Evolutionary conservation across 1,140 invertebrate genomes (phyloP).

Genomic region (Drosophila obscura): DNA sequence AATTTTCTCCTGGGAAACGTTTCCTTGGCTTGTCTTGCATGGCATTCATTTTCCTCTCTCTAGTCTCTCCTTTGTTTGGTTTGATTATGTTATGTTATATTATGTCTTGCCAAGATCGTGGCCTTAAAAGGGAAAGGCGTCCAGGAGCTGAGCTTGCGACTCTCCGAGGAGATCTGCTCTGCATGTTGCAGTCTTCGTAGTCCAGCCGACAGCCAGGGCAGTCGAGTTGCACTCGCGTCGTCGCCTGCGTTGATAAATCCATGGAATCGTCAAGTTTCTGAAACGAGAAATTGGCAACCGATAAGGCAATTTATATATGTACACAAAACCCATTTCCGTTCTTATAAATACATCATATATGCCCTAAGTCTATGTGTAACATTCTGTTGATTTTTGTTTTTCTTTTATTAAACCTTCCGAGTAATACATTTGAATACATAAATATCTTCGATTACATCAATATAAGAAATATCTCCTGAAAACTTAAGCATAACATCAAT

Average conservation of each 20-base stretch:
- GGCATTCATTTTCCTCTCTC: slow-evolving; percentile 46
- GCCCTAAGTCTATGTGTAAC: not conserved
- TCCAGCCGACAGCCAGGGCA: too few relatives aligned
- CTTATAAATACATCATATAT: too few relatives aligned
- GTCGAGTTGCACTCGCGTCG: too few relatives aligned
- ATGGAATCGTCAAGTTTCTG: too few relatives aligned
- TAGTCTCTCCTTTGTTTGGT: slow-evolving; percentile 34
- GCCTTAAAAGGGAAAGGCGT: slow-evolving; percentile 17
- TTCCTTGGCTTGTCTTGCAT: slow-evolving; percentile 13
- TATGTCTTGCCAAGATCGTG: too few relatives aligned
- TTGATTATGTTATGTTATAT: not conserved
- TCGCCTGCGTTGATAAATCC: too few relatives aligned
- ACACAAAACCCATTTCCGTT: too few relatives aligned
- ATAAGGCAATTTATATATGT: too few relatives aligned
- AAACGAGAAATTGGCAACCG: too few relatives aligned
- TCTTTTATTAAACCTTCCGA: slow-evolving; percentile 22
- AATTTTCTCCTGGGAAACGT: not conserved
- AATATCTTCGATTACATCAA: slow-evolving; percentile 21
- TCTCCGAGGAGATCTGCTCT: too few relatives aligned
- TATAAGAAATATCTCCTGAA: slow-evolving; percentile 31
- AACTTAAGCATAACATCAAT: slow-evolving; percentile 7
- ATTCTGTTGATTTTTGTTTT: slow-evolving; percentile 12
- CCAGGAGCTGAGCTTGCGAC: too few relatives aligned
- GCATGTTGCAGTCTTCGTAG: too few relatives aligned
- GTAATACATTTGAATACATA: slow-evolving; percentile 24